Evolutionary conservation across 2,113 vertebrate genomes (phyloP), one percentile per base, ranked within the genome.

Genomic region (Planiliza haematocheilus): DNA sequence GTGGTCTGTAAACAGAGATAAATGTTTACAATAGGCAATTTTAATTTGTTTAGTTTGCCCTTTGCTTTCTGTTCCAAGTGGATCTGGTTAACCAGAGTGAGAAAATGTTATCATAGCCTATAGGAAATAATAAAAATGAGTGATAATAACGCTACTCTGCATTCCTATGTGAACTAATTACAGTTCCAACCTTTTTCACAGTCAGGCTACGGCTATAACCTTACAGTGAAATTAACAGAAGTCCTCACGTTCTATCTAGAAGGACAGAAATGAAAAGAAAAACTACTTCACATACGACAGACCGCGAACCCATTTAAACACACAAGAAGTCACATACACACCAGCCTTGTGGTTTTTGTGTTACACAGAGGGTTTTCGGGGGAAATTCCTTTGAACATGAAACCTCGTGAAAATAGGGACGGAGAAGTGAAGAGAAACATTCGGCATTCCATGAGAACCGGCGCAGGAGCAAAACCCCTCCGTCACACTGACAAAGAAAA

Each of bases 331-430:
- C 42, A 39, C 18, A 1, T 18, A 10, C 48, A 42, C n/a, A 41
- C 38, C 45, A 8, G 30, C 42, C 42, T 49, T 82, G 84, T 73
- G 81, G 79, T 68, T 82, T 82, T 21, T 62, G 37, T 60, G 79
- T 66, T 66, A 69, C 20, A 4, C 70, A 62, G 34, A 80, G 56
- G 42, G 58, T 74, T 91, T 85, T 84, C 66, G 61, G 57, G 79
- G 86, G 88, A 89, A 92, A 90, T 88, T 88, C 81, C 79, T 86
- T 79, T 79, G 70, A 89, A 90, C 79, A 88, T 71, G 55, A 88
- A 83, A 86, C 88, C 68, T 8, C 53, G 18, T 38, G 63, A 77
- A 87, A 90, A 83, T 34, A 79, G 9, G 36, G 71, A 70, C 11
- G 6, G 30, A 72, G 24, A 85, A 85, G 59, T 75, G 73, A 87